Conservation (phyloP, 2,888 invertebrate genomes). For the Oegoconia quadripuncta region DNA sequence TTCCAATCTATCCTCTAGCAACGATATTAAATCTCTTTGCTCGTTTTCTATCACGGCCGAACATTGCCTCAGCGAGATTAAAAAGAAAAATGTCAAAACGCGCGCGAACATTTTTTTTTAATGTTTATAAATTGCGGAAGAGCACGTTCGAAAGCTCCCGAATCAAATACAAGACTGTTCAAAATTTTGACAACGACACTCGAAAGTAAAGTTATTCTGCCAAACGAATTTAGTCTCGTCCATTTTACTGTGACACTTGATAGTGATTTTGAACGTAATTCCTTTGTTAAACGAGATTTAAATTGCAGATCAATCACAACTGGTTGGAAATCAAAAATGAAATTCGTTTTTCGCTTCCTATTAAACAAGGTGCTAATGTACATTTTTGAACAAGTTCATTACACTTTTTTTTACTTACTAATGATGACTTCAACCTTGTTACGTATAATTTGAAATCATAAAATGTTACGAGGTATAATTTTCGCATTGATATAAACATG, state of each 20-base stretch:
- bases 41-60: slow-evolving; percentile 11
- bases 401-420: too few species aligned
- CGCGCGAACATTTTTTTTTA: slow-evolving; percentile 20
- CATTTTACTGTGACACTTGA: neutral
- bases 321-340: too few species aligned
- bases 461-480: too few species aligned
- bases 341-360: too few species aligned
- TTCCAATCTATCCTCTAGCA: slow-evolving; percentile 39
- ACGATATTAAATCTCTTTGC: slow-evolving; percentile 20
- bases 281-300: too few species aligned
- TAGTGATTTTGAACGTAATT: too few species aligned
- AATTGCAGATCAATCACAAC: too few species aligned
- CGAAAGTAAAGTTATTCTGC: slow-evolving; percentile 6
- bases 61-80: slow-evolving; percentile 15
- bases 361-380: too few species aligned
- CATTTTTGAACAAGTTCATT: too few species aligned
- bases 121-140: slow-evolving; percentile 18
- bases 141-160: slow-evolving; percentile 30
- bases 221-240: neutral
- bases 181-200: slow-evolving; percentile 6
- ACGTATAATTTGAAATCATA: too few species aligned
- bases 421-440: too few species aligned
- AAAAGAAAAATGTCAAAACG: slow-evolving; percentile 25
- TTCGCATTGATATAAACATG: too few species aligned
- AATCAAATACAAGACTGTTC: slow-evolving; percentile 34